Conservation (phyloP, 64 coral and sea anemone species). For the Actinia equina region DNA sequence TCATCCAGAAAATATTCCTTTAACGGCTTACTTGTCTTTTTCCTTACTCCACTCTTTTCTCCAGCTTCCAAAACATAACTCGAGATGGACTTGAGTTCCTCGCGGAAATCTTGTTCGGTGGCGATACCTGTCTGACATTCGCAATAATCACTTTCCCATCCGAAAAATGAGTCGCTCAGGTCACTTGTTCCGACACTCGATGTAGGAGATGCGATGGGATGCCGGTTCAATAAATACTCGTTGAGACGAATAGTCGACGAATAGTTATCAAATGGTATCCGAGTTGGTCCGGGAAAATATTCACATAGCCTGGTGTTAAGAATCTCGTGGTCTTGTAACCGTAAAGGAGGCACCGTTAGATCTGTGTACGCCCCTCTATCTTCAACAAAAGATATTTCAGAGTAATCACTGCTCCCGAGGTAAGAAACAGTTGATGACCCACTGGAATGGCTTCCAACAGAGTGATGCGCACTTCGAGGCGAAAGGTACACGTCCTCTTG, state of each 20-base stretch:
- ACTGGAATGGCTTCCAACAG: not conserved
- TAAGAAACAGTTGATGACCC: constrained; percentile 2
- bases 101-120: constrained; percentile 55
- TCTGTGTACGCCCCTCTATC: not conserved
- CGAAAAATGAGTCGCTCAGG: constrained; percentile 39
- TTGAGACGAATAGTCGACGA: not conserved
- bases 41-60: constrained; percentile 1
- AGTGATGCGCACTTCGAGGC: not conserved
- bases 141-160: constrained; percentile 51
- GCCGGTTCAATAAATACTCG: constrained; percentile 7
- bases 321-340: not conserved
- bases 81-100: constrained; percentile 75
- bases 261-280: not conserved
- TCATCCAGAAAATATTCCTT: constrained; percentile 66
- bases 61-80: constrained; percentile 56
- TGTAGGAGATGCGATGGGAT: constrained; percentile 45
- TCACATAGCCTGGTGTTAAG: not conserved
- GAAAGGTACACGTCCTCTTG: not conserved
- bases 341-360: not conserved
- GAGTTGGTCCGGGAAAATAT: constrained; percentile 9
- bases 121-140: constrained; percentile 83
- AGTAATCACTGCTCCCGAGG: not conserved
- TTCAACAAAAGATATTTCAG: not conserved
- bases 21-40: not conserved
- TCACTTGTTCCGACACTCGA: constrained; percentile 76